Evolutionary conservation across 2,888 invertebrate species (phyloP).

Genomic region (Zygaena filipendulae): DNA sequence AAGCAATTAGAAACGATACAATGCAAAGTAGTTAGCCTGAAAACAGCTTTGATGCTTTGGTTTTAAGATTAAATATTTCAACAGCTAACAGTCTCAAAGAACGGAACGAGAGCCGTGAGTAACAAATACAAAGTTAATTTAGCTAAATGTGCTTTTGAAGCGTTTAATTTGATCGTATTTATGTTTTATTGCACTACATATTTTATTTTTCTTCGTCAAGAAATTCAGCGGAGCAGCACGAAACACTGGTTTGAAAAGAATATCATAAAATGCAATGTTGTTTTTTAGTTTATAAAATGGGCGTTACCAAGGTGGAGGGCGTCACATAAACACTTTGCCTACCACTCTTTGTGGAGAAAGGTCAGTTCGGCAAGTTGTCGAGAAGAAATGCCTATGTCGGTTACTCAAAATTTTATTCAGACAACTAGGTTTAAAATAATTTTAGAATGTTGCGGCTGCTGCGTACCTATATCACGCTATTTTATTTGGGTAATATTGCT

Average conservation of each 20-base stretch:
- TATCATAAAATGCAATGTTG: too few relatives aligned
- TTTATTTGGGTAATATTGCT: conserved; percentile 20
- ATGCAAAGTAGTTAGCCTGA: too few relatives aligned
- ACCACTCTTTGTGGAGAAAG: conserved; percentile 52
- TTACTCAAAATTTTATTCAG: too few relatives aligned
- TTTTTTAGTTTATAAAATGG: conserved; percentile 65
- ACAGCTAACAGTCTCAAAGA: conserved; percentile 53
- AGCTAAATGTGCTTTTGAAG: conserved; percentile 13
- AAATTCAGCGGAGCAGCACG: too few relatives aligned
- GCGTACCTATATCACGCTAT: conserved; percentile 28
- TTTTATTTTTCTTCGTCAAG: too few relatives aligned
- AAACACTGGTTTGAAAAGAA: too few relatives aligned
- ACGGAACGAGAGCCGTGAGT: conserved; percentile 59
- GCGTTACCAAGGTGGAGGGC: conserved; percentile 63
- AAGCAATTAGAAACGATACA: too few relatives aligned
- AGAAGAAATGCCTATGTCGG: conserved; percentile 18
- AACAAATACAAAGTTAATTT: conserved; percentile 21
- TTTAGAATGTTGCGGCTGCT: conserved; percentile 32
- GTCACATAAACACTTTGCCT: conserved; percentile 58
- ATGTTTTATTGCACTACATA: too few relatives aligned
- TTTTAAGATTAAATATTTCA: too few relatives aligned
- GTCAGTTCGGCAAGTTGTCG: conserved; percentile 41
- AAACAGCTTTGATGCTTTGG: too few relatives aligned
- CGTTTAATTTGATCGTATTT: too few relatives aligned
- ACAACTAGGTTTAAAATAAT: too few relatives aligned